These are phyloP conservation scores for Corynorhinus townsendii DNA, from an alignment of 2,113 vertebrate genomes.

Conservation along the genomic window DNA sequence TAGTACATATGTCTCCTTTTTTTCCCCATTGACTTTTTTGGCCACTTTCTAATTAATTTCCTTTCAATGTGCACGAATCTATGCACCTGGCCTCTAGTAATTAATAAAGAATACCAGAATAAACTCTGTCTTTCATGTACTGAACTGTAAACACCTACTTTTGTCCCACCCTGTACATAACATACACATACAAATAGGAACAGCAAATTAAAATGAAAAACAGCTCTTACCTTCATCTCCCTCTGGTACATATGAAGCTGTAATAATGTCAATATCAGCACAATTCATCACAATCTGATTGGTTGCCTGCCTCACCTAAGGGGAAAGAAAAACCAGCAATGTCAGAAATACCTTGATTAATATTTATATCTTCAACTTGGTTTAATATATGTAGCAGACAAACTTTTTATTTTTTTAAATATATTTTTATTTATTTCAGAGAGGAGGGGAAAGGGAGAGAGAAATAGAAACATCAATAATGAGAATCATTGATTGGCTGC, in stretches of 20 bases:
- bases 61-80: no score
- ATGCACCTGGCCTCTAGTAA: no score
- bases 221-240: slow-evolving; percentile 92
- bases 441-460: no score
- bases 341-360: background rate
- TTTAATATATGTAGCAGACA: background rate
- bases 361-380: slow-evolving; percentile 18
- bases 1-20: no score
- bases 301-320: slow-evolving; percentile 93
- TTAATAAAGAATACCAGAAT: background rate
- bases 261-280: slow-evolving; percentile 99
- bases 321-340: slow-evolving; percentile 49
- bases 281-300: slow-evolving; percentile 99
- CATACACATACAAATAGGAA: background rate
- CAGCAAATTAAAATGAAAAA: slow-evolving; percentile 52
- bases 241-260: slow-evolving; percentile 92
- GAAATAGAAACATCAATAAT: no score
- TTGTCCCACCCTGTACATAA: background rate
- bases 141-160: background rate
- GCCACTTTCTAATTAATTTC: no score
- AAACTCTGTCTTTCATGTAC: background rate
- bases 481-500: no score
- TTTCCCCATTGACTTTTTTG: no score
- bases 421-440: no score
- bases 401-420: no score